phyloP scores from a whole-genome alignment of 2,113 vertebrate genomes.

The Pseudorasbora parva region DNA sequence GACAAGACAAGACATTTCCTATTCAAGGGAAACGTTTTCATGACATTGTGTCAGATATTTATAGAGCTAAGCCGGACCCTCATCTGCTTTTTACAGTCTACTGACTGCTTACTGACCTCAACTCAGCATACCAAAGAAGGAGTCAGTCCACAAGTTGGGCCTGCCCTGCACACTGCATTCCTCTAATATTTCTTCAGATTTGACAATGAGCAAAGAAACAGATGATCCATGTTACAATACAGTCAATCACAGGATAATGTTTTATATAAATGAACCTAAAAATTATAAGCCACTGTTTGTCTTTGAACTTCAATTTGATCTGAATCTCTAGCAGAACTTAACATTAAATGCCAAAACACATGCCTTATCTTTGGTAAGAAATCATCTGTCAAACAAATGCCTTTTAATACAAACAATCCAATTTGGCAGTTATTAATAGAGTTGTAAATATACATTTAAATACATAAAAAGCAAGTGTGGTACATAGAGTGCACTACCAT shows the following conservation, averaged over 20 bases:
- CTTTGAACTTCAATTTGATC: not conserved
- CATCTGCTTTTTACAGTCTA: not conserved
- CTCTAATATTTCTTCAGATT: not conserved
- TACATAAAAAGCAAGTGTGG: not conserved
- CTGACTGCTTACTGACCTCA: not conserved
- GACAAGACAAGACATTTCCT: not conserved
- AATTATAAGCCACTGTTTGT: not conserved
- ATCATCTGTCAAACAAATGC: not conserved
- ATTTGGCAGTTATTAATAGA: not conserved
- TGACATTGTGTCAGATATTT: slow-evolving; percentile 22
- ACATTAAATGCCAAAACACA: not conserved
- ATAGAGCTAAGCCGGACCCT: not conserved
- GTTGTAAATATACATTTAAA: not conserved
- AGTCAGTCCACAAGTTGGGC: not conserved
- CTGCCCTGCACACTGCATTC: not conserved
- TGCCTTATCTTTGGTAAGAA: not conserved
- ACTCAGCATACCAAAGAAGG: not conserved
- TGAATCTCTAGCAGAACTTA: not conserved
- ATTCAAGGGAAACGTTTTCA: not conserved
- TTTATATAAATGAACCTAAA: not conserved
- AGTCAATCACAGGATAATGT: not conserved
- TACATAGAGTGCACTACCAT: not conserved
- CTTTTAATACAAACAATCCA: not conserved
- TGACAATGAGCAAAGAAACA: not conserved
- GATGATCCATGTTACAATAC: not conserved